phyloP scores from a whole-genome alignment of 2,888 invertebrate genomes.

The Drosophila rubida region DNA sequence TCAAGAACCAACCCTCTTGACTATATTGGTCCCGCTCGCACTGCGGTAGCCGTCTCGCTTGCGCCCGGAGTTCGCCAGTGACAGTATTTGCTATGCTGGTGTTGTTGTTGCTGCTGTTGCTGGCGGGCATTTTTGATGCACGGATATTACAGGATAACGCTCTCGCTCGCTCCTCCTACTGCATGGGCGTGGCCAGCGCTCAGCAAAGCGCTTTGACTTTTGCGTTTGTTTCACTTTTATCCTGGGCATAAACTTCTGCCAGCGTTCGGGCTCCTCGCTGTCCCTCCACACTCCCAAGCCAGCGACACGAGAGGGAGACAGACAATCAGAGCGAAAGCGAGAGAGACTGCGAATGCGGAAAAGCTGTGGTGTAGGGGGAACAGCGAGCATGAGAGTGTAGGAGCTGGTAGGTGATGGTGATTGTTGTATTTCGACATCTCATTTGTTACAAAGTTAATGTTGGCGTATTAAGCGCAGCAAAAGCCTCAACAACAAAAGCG shows the following conservation, averaged over 20 bases:
- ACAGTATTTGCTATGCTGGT: constrained; percentile 14
- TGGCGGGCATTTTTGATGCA: constrained; percentile 67
- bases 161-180: constrained; percentile 69
- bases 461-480: constrained; percentile 81
- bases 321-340: constrained; percentile 6
- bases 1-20: constrained; percentile 82
- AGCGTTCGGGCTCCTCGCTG: constrained; percentile 22
- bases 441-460: constrained; percentile 81
- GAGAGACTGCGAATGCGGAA: constrained; percentile 2
- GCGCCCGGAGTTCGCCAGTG: constrained; percentile 15
- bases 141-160: constrained; percentile 73
- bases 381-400: constrained; percentile 28
- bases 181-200: constrained; percentile 67
- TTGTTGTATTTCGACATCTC: constrained; percentile 80
- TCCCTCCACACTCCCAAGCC: constrained; percentile 3
- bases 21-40: constrained; percentile 53
- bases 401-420: constrained; percentile 71
- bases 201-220: constrained; percentile 80
- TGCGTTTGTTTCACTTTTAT: constrained; percentile 79
- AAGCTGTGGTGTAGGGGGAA: constrained; percentile 1
- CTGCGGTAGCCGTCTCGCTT: constrained; percentile 35
- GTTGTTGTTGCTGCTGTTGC: constrained; percentile 31
- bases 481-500: constrained; percentile 77
- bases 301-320: neutral
- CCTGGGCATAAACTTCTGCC: constrained; percentile 66